Percentiles rank a stretch among this genome's conserved stretches.
phyloP scores from a whole-genome alignment of 2,888 invertebrate species.

The Anoplius nigerrimus region DNA sequence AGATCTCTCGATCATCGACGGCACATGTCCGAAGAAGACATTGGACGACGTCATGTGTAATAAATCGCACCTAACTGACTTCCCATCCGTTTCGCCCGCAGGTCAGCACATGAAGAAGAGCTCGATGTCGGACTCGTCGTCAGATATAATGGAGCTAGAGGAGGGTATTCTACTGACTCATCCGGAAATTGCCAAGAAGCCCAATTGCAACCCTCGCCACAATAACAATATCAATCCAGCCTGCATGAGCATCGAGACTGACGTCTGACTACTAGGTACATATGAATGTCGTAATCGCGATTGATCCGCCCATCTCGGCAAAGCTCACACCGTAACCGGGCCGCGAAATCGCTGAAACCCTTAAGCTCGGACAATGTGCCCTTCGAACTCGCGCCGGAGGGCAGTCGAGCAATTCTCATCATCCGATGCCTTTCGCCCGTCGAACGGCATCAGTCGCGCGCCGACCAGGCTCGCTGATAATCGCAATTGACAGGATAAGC shows the following conservation, averaged over 20 bases:
- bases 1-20: not conserved
- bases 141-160: conserved; percentile 95
- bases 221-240: conserved; percentile 86
- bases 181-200: conserved; percentile 80
- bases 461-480: no score
- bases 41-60: not conserved
- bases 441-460: no score
- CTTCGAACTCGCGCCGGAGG: no score
- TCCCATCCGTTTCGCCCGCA: conserved; percentile 66
- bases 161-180: conserved; percentile 86
- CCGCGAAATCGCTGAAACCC: no score
- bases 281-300: not conserved
- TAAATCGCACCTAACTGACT: no score
- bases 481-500: no score
- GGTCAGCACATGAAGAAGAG: conserved; percentile 93
- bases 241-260: conserved; percentile 93
- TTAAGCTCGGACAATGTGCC: no score
- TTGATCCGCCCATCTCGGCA: no score
- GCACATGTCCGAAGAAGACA: not conserved
- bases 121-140: conserved; percentile 91
- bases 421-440: no score
- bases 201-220: conserved; percentile 85
- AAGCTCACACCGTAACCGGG: no score
- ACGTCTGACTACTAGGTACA: conserved; percentile 95
- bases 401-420: no score